Evolutionary conservation across 1,140 invertebrate species (phyloP).

Genomic region (Zaprionus inermis): DNA sequence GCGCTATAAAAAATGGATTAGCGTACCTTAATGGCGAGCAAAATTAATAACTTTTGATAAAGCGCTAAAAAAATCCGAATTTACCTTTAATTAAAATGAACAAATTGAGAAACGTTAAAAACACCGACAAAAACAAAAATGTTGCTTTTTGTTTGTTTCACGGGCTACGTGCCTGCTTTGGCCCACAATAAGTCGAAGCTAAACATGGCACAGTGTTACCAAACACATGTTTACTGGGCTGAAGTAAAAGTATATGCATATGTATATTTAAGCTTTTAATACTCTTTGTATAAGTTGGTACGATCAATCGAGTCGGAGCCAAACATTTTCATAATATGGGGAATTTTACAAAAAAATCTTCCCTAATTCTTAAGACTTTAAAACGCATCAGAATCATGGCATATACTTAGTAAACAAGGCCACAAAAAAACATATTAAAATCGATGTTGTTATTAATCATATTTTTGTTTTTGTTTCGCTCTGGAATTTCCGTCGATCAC

Average conservation of each 20-base stretch:
- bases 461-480: slow-evolving; percentile 22
- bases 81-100: slow-evolving; percentile 44
- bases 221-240: no score
- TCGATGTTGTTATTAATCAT: slow-evolving; percentile 12
- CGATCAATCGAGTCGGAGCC: no score
- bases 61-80: slow-evolving; percentile 38
- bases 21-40: slow-evolving; percentile 9
- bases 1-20: neutral
- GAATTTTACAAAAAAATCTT: no score
- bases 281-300: no score
- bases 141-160: slow-evolving; percentile 27
- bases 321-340: no score
- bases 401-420: neutral
- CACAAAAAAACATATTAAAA: slow-evolving; percentile 21
- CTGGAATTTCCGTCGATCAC: slow-evolving; percentile 26
- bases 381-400: no score
- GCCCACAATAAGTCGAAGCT: slow-evolving; percentile 28
- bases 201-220: neutral
- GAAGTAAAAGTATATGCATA: neutral
- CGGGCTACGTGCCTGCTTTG: slow-evolving; percentile 52
- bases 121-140: slow-evolving; percentile 26
- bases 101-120: slow-evolving; percentile 37
- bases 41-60: slow-evolving; percentile 32
- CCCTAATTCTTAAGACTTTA: no score
- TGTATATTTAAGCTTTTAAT: no score